A percentile compares a stretch with the other conserved stretches of the same genome.
Evolutionary conservation across 1,140 invertebrate species (phyloP).

Genomic region (Megalopta genalis): DNA sequence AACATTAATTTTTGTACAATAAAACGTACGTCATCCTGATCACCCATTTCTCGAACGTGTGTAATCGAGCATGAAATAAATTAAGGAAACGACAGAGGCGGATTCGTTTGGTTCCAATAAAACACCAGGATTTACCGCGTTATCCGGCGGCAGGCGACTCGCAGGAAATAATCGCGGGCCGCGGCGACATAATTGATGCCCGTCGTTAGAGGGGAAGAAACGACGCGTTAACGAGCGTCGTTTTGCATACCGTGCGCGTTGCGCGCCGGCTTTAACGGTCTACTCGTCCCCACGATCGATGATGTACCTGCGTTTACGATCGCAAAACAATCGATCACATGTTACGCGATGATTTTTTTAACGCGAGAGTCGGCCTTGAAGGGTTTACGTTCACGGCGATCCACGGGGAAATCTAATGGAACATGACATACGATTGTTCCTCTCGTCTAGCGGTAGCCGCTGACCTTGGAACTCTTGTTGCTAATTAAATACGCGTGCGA

Average conservation of each 20-base stretch:
- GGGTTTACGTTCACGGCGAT: neutral
- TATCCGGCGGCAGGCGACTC: constrained; percentile 36
- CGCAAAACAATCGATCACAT: constrained; percentile 36
- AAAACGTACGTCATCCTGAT: constrained; percentile 22
- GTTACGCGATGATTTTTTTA: neutral
- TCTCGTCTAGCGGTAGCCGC: neutral
- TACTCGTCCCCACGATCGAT: constrained; percentile 34
- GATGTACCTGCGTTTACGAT: constrained; percentile 27
- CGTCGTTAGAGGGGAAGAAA: constrained; percentile 38
- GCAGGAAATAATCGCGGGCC: constrained; percentile 49
- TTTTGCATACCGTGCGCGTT: constrained; percentile 19
- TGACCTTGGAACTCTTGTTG: neutral
- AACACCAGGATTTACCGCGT: constrained; percentile 26
- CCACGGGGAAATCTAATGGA: neutral
- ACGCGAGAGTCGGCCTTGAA: neutral
- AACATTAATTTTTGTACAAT: constrained; percentile 2
- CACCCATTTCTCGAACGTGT: constrained; percentile 28
- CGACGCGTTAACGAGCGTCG: constrained; percentile 38
- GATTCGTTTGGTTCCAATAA: constrained; percentile 48
- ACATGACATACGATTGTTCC: neutral
- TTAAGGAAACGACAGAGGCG: constrained; percentile 9
- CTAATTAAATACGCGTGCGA: too few relatives aligned
- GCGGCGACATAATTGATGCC: constrained; percentile 39
- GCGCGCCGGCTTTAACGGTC: constrained; percentile 31
- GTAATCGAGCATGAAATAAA: constrained; percentile 25